Base-by-base conservation (phyloP, 2,797 vertebrate species). In the Tolypeutes matacus region DNA sequence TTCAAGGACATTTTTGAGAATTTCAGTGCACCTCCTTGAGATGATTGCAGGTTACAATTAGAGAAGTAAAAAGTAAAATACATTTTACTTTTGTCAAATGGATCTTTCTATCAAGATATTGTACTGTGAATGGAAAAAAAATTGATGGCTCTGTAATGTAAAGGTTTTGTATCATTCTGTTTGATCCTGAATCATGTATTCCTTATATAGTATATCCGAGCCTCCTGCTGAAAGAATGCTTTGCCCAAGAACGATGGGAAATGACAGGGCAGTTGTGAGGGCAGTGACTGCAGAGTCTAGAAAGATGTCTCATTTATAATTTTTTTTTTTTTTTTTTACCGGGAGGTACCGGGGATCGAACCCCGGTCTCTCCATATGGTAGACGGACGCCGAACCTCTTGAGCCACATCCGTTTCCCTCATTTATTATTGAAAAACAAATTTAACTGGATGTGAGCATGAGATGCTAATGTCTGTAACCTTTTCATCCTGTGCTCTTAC, bases 211-310 rank as follows among this genome's bases (percentile, higher is more conserved):
- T 13, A 0, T 39, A 5, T 7, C 31, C 14, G 23, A 25, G 31
- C 62, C 31, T 89, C 12, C 21, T 60, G 42, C 12, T 5, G 34
- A 3, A 20, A 21, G 1, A 20, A 29, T 4, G 69, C 13, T 13
- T 42, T 58, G 23, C 13, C 69, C 7, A 7, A 21, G 3, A 34
- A 42, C 18, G 46, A 13, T 11, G 3, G 8, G 53, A 65, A 9
- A 3, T 0, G 3, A 27, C 14, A 2, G n/a, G 34, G 49, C 14
- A 15, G 9, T 25, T 0, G 1, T 4, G 46, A 29, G 1, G 46
- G 17, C n/a, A 4, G 4, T 51, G 76, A 12, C 2, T 51, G 3
- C 18, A 36, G 23, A 0, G 23, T 4, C 31, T n/a, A 15, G 27
- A 14, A 12, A 49, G 27, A 10, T 0, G 13, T 11, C 20, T n/a